Evolutionary conservation across 2,888 invertebrate genomes (phyloP).

Genomic region (Leptothorax acervorum): DNA sequence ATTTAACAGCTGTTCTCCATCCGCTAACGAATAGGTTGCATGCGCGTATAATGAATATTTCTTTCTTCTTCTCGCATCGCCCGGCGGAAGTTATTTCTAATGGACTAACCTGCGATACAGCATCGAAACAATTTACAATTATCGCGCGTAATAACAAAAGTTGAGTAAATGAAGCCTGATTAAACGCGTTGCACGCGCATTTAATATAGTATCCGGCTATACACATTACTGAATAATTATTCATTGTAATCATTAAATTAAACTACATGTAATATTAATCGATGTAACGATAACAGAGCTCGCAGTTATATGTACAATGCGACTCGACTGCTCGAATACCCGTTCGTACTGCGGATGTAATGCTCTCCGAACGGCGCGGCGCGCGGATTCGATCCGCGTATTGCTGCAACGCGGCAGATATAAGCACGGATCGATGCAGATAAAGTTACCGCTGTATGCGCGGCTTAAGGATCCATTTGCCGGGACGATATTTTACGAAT

Average conservation of each 20-base stretch:
- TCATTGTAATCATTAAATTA: slow-evolving; percentile 27
- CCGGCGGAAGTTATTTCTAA: slow-evolving; percentile 20
- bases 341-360: slow-evolving; percentile 29
- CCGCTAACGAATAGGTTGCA: slow-evolving; percentile 38
- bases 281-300: background rate
- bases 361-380: background rate
- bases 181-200: slow-evolving; percentile 3
- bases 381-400: slow-evolving; percentile 40
- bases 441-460: slow-evolving; percentile 45
- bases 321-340: slow-evolving; percentile 1
- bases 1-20: slow-evolving; percentile 42
- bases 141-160: slow-evolving; percentile 35
- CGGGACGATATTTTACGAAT: slow-evolving; percentile 56
- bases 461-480: slow-evolving; percentile 59
- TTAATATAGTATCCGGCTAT: background rate
- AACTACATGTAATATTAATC: slow-evolving; percentile 29
- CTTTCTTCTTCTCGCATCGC: slow-evolving; percentile 4
- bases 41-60: slow-evolving; percentile 37
- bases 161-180: slow-evolving; percentile 34
- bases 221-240: slow-evolving; percentile 32
- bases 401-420: slow-evolving; percentile 48
- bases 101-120: background rate
- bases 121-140: slow-evolving; percentile 33
- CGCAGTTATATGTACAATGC: background rate
- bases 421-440: slow-evolving; percentile 46